Percentiles rank a stretch among this genome's conserved stretches.
These are phyloP conservation scores for Schizaphis graminum DNA, from an alignment of 2,888 invertebrate species.

Conservation along the genomic window DNA sequence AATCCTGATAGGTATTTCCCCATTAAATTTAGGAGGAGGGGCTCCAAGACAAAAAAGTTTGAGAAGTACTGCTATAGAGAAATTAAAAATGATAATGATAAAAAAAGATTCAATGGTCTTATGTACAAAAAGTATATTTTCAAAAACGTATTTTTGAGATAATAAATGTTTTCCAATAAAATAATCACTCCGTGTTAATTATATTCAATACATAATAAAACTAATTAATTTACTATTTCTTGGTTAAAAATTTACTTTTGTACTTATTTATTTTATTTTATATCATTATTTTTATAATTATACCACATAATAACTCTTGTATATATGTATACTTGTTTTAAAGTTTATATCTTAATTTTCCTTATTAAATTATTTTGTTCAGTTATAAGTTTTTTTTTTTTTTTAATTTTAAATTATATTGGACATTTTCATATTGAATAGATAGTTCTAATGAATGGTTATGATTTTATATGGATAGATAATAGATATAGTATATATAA, in stretches of 20 bases:
- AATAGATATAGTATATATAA: neutral
- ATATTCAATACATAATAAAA: neutral
- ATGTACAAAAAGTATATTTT: neutral
- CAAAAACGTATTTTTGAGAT: no score
- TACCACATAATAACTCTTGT: rapidly evolving
- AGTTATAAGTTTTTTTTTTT: neutral
- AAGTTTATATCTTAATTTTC: neutral
- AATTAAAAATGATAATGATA: neutral
- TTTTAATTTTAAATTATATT: neutral
- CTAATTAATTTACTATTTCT: neutral
- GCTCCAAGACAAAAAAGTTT: no score
- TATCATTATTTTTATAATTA: neutral
- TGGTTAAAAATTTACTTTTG: neutral
- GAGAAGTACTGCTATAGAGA: no score
- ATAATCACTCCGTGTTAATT: no score
- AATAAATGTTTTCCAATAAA: no score
- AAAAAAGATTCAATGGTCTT: neutral
- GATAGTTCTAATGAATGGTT: neutral
- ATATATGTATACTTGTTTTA: neutral
- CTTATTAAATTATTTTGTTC: neutral
- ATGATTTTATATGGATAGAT: neutral
- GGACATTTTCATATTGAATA: neutral
- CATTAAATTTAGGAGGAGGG: no score
- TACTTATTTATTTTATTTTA: no score
- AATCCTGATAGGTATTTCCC: no score